Base-by-base conservation (phyloP, 1,140 invertebrate species). In the Berghia stephanieae region DNA sequence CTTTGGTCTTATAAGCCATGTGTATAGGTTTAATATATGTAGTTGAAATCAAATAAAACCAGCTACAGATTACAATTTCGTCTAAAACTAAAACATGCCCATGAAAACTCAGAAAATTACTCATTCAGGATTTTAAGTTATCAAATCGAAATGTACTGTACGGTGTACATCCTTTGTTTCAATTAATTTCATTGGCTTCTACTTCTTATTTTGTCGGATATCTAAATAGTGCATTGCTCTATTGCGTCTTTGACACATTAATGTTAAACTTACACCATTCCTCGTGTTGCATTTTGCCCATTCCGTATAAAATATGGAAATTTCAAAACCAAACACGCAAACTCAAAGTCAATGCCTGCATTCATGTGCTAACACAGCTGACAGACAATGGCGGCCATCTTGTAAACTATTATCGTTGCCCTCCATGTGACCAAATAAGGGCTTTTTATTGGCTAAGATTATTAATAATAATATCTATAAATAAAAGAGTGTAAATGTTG, bases 401-500 rank as follows among this genome's bases (percentile, higher is more conserved):
- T 85, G 84, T 85, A 85, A 85, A 85, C 84, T 84, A 82, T 83
- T 78, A 80, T 83, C 82, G 84, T 85, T 85, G 84, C 84, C 79
- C 78, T 80, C 82, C 84, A 85, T 82, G 83, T 85, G 84, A 84
- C 42, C 27, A 71, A 77, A 73, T 75, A 42, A 21, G 4, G 21
- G 18, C n/a, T 24, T 44, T 40, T 79, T 34, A 82, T 82, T 81
- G 76, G 78, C 21, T 24, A 40, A 18, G 27, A 34, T 4, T 71
- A n/a, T 10, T 6, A 46, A 43, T n/a, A 3, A 10, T 3, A 49
- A 27, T 71, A 71, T 42, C n/a, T 18, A 46, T 6, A 24, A n/a
- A 13, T 46, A 34, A 40, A 42, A 31, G 13, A 69, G n/a, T n/a
- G n/a, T n/a, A n/a, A n/a, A n/a, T n/a, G n/a, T n/a, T n/a, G n/a